Conservation (phyloP, 1,140 invertebrate genomes). For the Scaptomyza hsui region DNA sequence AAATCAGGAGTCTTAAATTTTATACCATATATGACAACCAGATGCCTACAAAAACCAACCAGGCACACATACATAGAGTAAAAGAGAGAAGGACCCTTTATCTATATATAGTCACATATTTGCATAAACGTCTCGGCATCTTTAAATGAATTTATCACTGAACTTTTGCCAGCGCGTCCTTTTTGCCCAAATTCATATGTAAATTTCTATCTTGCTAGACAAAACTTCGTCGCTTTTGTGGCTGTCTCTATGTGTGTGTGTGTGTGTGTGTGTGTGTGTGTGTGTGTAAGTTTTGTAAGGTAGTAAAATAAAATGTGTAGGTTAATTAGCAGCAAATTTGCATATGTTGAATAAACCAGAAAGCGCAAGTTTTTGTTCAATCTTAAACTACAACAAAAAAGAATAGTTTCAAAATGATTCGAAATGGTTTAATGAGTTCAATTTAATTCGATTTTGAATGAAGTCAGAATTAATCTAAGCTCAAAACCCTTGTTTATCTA, state of each 20-base stretch:
- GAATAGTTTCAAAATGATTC: not conserved
- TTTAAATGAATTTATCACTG: slow-evolving; percentile 75
- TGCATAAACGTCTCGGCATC: slow-evolving; percentile 65
- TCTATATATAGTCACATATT: slow-evolving; percentile 36
- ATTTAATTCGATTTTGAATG: too few relatives aligned
- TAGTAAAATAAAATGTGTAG: slow-evolving; percentile 60
- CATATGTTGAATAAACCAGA: slow-evolving; percentile 29
- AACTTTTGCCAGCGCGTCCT: slow-evolving; percentile 45
- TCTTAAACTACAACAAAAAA: not conserved
- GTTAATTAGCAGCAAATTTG: slow-evolving; percentile 74
- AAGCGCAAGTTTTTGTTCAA: slow-evolving; percentile 5
- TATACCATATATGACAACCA: not conserved
- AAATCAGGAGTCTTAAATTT: slow-evolving; percentile 6
- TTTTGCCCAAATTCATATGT: slow-evolving; percentile 53
- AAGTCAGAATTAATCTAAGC: too few relatives aligned
- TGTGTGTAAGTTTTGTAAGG: not conserved
- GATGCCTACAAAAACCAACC: too few relatives aligned
- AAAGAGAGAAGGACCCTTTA: not conserved
- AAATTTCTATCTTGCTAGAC: slow-evolving; percentile 31
- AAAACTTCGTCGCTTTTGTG: not conserved
- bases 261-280: slow-evolving; percentile 4
- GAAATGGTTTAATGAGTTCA: not conserved
- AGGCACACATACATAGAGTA: too few relatives aligned
- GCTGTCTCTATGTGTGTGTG: not conserved
- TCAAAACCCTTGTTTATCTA: too few relatives aligned